Conservation (phyloP, 2,113 vertebrate genomes). For the Elachura formosa region DNA sequence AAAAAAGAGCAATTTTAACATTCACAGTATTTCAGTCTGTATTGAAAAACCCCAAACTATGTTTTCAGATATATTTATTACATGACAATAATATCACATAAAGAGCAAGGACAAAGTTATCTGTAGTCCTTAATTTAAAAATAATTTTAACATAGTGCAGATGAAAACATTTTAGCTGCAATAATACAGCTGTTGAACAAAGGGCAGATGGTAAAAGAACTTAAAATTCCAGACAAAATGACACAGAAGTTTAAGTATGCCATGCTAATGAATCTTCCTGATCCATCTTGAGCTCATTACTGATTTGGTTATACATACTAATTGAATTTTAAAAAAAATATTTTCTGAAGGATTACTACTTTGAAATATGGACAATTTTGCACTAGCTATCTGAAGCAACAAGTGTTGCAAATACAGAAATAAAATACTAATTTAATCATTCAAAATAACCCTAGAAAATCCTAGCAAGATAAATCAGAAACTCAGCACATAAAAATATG, state of each 20-base stretch:
- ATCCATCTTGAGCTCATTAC: slow-evolving; percentile 29
- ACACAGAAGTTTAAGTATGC: slow-evolving; percentile 44
- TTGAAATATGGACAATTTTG: neutral
- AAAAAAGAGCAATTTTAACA: neutral
- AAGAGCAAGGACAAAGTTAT: slow-evolving; percentile 60
- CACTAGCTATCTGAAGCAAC: neutral
- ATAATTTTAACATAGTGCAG: slow-evolving; percentile 28
- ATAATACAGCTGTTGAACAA: slow-evolving; percentile 69
- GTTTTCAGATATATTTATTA: slow-evolving; percentile 29
- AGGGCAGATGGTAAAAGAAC: slow-evolving; percentile 66
- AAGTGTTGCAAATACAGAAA: neutral
- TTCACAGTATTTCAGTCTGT: neutral
- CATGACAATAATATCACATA: slow-evolving; percentile 29
- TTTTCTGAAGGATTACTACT: neutral
- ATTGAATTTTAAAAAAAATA: neutral
- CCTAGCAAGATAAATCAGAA: neutral
- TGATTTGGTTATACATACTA: slow-evolving; percentile 27
- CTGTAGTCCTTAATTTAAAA: slow-evolving; percentile 51
- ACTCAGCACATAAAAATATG: neutral
- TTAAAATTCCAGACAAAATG: slow-evolving; percentile 61
- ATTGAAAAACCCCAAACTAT: neutral
- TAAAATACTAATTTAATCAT: neutral
- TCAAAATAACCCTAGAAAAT: neutral
- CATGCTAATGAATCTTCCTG: slow-evolving; percentile 32
- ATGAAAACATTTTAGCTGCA: slow-evolving; percentile 63